Conservation (phyloP, 2,888 invertebrate genomes). For the Phortica okadai region DNA sequence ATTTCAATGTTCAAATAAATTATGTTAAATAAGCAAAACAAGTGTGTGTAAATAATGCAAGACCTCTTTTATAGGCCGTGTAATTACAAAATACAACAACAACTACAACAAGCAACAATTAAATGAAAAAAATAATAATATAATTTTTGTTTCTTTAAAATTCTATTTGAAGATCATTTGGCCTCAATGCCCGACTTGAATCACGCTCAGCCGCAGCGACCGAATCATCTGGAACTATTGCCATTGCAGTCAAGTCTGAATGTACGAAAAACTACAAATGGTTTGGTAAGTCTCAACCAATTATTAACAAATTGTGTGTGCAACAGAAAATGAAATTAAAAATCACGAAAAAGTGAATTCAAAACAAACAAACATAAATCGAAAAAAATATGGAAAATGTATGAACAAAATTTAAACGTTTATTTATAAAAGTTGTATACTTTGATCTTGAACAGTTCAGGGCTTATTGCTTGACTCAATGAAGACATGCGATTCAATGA, state of each 20-base stretch:
- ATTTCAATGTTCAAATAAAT: not conserved
- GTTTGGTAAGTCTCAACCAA: slow-evolving; percentile 59
- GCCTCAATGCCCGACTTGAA: slow-evolving; percentile 70
- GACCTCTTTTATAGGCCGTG: not conserved
- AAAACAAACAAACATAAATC: not conserved
- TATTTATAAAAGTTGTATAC: not conserved
- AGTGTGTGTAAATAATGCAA: too few species aligned
- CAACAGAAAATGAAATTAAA: not conserved
- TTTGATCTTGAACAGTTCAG: not conserved
- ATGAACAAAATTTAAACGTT: not conserved
- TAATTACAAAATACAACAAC: not conserved
- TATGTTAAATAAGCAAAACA: not conserved
- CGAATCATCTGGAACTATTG: slow-evolving; percentile 76
- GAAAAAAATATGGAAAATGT: too few species aligned
- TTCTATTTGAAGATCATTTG: slow-evolving; percentile 69
- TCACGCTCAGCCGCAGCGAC: slow-evolving; percentile 74
- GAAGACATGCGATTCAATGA: too few species aligned
- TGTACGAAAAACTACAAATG: slow-evolving; percentile 70
- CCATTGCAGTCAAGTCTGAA: slow-evolving; percentile 69
- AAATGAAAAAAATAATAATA: too few species aligned
- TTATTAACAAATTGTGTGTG: not conserved
- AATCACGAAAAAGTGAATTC: not conserved
- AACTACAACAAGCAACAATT: too few species aligned
- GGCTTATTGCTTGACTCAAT: not conserved
- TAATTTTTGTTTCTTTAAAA: not conserved